These are phyloP conservation scores for Drosophila nigricruria DNA, from an alignment of 2,888 invertebrate genomes.

Conservation along the genomic window DNA sequence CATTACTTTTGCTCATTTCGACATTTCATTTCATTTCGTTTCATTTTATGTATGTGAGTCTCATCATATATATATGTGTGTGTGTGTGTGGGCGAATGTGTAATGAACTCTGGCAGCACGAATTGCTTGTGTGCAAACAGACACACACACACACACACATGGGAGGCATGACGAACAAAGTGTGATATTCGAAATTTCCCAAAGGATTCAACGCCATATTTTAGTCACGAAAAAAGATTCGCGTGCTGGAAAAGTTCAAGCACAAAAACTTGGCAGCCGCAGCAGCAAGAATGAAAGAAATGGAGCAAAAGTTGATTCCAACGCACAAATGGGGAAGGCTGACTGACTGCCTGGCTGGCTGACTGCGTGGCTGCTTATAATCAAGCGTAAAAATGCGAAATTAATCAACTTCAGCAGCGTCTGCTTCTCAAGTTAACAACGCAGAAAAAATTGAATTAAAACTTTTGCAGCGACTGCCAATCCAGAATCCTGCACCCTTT, in stretches of 20 bases:
- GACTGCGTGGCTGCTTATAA: constrained; percentile 47
- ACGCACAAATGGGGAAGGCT: constrained; percentile 1
- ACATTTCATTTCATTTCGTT: constrained; percentile 59
- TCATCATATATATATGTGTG: not conserved
- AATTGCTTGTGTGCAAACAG: constrained; percentile 43
- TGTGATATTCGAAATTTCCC: constrained; percentile 81
- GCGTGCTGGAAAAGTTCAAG: constrained; percentile 58
- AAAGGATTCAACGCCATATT: constrained; percentile 81
- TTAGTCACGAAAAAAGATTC: constrained; percentile 76
- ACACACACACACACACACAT: constrained; percentile 38
- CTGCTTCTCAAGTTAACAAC: constrained; percentile 76
- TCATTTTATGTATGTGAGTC: constrained; percentile 42
- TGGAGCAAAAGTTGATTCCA: constrained; percentile 23
- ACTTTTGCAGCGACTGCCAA: constrained; percentile 58
- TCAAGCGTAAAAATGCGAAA: constrained; percentile 80
- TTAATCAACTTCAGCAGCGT: constrained; percentile 73
- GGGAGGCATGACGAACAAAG: constrained; percentile 71
- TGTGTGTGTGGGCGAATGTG: constrained; percentile 52
- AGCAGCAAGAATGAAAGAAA: constrained; percentile 31
- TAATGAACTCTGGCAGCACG: constrained; percentile 71
- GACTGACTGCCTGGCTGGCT: not conserved
- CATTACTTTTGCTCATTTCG: constrained; percentile 81
- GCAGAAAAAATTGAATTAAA: constrained; percentile 81
- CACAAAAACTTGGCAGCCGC: constrained; percentile 41
- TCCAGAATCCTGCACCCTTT: constrained; percentile 55